Evolutionary conservation across 64 coral and sea anemone genomes (phyloP), one percentile per base, ranked within the genome.

Genomic region (Acropora tenuis): DNA sequence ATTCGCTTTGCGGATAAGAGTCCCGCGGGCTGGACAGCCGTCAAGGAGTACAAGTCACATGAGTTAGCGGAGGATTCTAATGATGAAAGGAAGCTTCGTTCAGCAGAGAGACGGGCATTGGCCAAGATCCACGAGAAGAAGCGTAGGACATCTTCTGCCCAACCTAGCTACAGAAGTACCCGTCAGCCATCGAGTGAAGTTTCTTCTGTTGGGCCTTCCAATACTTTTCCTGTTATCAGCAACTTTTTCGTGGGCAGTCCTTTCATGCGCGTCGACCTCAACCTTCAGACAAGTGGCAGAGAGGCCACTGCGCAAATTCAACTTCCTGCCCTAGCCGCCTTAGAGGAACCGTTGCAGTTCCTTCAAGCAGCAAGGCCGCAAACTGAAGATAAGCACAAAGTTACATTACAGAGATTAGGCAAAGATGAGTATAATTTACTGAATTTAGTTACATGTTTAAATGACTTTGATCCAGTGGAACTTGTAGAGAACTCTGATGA

Each of bases 1-100:
- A 93, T 87, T 67, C 74, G 76, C 15, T 93, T 93, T 58, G 91
- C 76, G 1, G 83, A 92, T 68, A 92, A 92, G 41, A 93, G 91
- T 67, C 91, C 65, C 41, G 76, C 83, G 4, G 86, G 72, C 18
- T 94, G 86, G 92, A 46, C 47, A 61, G 91, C 75, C 1, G 91
- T 93, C 6, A 76, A 93, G 8, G 84, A 79, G 45, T 93, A 93
- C 30, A 75, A 93, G 65, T 93, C 83, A 6, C 83, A 87, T 69
- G 84, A 93, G 53, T 42, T 88, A 6, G 91, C 83, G 2, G 83
- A 93, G 16, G 60, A 93, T 63, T 93, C 84, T 8, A 84, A 87
- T 2, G 91, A 93, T 48, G 77, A 93, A 61, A 93, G 83, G 45
- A 92, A 76, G 76, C 75, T 92, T 3, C 60, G 75, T 45, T 76